These are phyloP conservation scores for Megalurothrips usitatus DNA, from an alignment of 2,888 invertebrate species.

Conservation along the genomic window DNA sequence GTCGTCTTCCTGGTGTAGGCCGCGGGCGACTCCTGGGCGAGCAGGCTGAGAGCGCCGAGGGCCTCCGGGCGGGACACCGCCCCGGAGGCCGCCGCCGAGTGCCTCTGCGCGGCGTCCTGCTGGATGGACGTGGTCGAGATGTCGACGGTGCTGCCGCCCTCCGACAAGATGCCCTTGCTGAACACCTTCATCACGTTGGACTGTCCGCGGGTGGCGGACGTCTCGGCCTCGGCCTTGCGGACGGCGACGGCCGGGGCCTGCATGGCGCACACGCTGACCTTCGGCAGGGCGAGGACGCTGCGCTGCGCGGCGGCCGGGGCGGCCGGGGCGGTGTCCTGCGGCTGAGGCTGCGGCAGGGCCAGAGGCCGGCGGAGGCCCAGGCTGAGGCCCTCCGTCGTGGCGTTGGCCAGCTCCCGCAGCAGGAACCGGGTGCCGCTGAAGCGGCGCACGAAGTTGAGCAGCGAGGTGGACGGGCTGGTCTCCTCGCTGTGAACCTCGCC, in stretches of 20 bases:
- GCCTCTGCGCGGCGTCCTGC: neutral
- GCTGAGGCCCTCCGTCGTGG: neutral
- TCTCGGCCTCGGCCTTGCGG: neutral
- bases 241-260: neutral
- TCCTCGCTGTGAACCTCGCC: neutral
- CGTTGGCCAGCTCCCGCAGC: neutral
- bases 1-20: neutral
- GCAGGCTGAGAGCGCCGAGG: neutral
- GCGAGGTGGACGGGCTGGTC: neutral
- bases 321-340: neutral
- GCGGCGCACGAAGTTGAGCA: constrained; percentile 10
- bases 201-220: neutral
- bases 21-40: neutral
- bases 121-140: neutral
- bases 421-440: constrained; percentile 14
- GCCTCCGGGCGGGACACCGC: neutral
- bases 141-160: neutral
- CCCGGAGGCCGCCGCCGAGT: neutral
- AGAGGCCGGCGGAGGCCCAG: neutral
- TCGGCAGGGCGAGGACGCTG: neutral
- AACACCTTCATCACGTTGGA: constrained; percentile 16
- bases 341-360: neutral
- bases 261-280: neutral
- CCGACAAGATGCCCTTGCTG: constrained; percentile 2
- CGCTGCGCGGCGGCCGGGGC: neutral